Evolutionary conservation across 2,797 vertebrate species (phyloP), one percentile per base, ranked within the genome.

Genomic region (Rhinoraja longicauda): DNA sequence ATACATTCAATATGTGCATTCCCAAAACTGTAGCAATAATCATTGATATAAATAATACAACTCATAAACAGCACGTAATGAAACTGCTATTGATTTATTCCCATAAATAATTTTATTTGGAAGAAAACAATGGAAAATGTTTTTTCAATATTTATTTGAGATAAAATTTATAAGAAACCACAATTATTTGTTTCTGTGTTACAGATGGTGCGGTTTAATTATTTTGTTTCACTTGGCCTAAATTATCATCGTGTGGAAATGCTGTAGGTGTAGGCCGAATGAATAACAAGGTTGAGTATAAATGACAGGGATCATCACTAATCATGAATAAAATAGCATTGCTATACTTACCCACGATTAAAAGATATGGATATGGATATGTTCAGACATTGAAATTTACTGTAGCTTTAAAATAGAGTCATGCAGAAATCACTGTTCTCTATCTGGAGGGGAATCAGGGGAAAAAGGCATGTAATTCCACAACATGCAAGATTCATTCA

Each of bases 141-240:
- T 88, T 88, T 67, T 73, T 36, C 67, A 67, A 88, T 36, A 21
- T 67, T 36, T 24, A 88, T n/a, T 67, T 88, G 59, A 67, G 84
- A 88, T 67, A 88, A 88, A 21, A 88, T 88, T 88, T 88, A 15
- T 21, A 88, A 36, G 53, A 36, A 67, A 88, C 84, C 84, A 67
- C 84, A 88, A 88, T 67, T 64, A 62, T 19, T 86, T 67, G 29
- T 86, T 88, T 64, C 17, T 9, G n/a, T 67, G 84, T 36, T 88
- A 64, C 84, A 67, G n/a, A 88, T 88, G 84, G 59, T 36, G 76
- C 6, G 32, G 32, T 67, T 64, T 36, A 21, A 62, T 36, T 36
- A 88, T 88, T 88, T 88, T 88, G n/a, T 64, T 88, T 67, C 59
- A 88, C n/a, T 88, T 88, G 84, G 59, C 59, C n/a, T 88, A 36